Evolutionary conservation across 2,888 invertebrate species (phyloP), one percentile per base, ranked within the genome.

Genomic region (Danaus chrysippus): DNA sequence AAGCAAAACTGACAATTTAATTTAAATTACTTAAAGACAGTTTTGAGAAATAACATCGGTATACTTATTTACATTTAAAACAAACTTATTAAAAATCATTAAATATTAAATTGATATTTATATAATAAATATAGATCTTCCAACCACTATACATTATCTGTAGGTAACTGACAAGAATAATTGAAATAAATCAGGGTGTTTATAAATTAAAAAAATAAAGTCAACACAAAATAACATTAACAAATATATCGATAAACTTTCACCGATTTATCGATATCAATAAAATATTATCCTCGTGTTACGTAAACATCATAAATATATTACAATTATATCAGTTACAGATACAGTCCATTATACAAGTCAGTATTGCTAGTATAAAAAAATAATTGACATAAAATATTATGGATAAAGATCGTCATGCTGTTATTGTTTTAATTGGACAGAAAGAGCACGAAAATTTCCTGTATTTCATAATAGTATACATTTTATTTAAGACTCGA

Each of bases 391-490:
- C 11, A 46, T 5, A 46, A 15, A 46, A 46, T 49, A 46, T 46
- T 15, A 49, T 49, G 10, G 49, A 49, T 49, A 10, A 10, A 9
- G 17, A 15, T 9, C 10, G 15, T 17, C 8, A 3, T 2, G n/a
- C 15, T 10, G 10, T 49, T 17, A 49, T 49, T 17, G 49, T 49
- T 49, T 49, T 49, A 49, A 49, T 49, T 49, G 15, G 17, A 49
- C 49, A 49, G 17, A n/a, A 10, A 17, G 17, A 49, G 17, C 17
- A 10, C 15, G 46, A 46, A 46, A 17, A 2, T 17, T 49, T 49
- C 17, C 49, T 46, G 3, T 49, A n/a, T 49, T 17, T 17, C 10
- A 17, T 49, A 17, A 49, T 10, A 15, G 8, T 8, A 10, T 34
- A 34, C 6, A 23, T 23, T 23, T 23, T 23, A 3, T 23, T 34